Base-by-base conservation (phyloP, 2,888 invertebrate genomes). In the Pterostichus madidus region DNA sequence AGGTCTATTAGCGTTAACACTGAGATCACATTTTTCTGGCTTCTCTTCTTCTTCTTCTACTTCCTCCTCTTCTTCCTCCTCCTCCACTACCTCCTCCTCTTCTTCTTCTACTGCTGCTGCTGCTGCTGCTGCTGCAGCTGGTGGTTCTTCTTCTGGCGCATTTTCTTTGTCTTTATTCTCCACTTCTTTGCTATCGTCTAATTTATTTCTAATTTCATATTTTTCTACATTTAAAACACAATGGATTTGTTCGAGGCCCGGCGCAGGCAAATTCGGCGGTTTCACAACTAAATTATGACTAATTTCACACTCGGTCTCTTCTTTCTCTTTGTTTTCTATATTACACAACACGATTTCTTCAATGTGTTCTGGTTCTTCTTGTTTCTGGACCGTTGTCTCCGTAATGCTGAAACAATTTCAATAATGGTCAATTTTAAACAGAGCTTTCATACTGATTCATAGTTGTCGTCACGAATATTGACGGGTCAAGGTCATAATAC, bases 361-460 rank as follows among this genome's bases (percentile, higher is more conserved):
- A 3, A 83, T 83, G 15, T 8, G 44, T 17, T 32, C 46, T 6
- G 15, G 31, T 24, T 78, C 39, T 31, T 59, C 59, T 31, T 59
- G 76, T 52, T 15, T 76, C 8, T 64, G 80, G 11, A 59, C 64
- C 44, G 75, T 35, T 76, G 64, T 82, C 77, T 83, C 24, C 52
- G 39, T 17, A 5, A 52, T 64, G 13, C 39, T 64, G 64, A 17
- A 39, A 17, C 32, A 61, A 61, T 8, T 31, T 32, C 6, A 15
- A 24, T n/a, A 61, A 10, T 31, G 13, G 24, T 61, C 1, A 6
- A 61, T 3, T 78, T 10, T 80, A 79, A 11, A 53, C 39, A 13
- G n/a, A n/a, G 64, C 53, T 13, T 56, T 59, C 35, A 84, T 39
- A 78, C 84, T 85, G 46, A 24, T 89, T 88, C n/a, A n/a, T 44